Percentiles rank a stretch among this genome's conserved stretches.
Evolutionary conservation across 2,888 invertebrate genomes (phyloP).

Genomic region (Drosophila phalerata): DNA sequence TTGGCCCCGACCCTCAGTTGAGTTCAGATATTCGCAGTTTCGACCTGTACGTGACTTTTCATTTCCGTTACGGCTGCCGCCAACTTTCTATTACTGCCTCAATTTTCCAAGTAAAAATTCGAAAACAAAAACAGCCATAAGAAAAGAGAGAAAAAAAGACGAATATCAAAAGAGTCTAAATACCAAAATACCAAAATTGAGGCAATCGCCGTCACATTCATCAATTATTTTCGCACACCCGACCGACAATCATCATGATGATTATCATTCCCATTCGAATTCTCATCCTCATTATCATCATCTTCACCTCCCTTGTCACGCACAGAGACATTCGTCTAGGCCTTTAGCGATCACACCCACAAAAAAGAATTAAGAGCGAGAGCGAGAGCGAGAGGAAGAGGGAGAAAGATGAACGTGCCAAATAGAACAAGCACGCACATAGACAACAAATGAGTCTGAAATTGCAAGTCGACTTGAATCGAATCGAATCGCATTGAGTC

Average conservation of each 20-base stretch:
- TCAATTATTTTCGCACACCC: slow-evolving; percentile 67
- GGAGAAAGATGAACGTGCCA: slow-evolving; percentile 44
- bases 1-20: slow-evolving; percentile 7
- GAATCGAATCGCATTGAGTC: not conserved
- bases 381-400: not conserved
- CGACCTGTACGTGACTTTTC: slow-evolving; percentile 67
- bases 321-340: slow-evolving; percentile 24
- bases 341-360: slow-evolving; percentile 19
- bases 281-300: slow-evolving; percentile 15
- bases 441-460: slow-evolving; percentile 33
- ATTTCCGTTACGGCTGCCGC: slow-evolving; percentile 59
- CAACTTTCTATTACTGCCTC: slow-evolving; percentile 21
- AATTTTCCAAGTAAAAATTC: slow-evolving; percentile 27
- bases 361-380: not conserved
- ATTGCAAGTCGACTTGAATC: slow-evolving; percentile 15
- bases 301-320: slow-evolving; percentile 33
- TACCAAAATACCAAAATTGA: slow-evolving; percentile 18
- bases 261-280: slow-evolving; percentile 18
- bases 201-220: slow-evolving; percentile 47
- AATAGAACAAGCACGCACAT: slow-evolving; percentile 46
- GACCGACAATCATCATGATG: slow-evolving; percentile 29
- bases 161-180: slow-evolving; percentile 14
- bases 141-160: not conserved
- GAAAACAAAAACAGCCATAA: not conserved
- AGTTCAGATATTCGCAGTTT: slow-evolving; percentile 5